Evolutionary conservation across 2,888 invertebrate genomes (phyloP).

Genomic region (Zonitis immaculata): DNA sequence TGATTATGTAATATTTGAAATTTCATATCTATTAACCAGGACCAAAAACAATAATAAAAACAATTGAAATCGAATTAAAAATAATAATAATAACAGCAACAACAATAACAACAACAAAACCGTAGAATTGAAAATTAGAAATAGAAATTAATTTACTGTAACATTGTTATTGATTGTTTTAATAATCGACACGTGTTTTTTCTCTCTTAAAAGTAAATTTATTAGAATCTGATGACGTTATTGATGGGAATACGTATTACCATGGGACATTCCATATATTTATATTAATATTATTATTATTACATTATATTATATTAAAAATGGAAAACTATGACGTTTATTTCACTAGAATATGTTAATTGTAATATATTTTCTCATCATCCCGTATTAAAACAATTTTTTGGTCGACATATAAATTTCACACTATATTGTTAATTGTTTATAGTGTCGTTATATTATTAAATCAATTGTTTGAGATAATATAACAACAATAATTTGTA

Average conservation of each 20-base stretch:
- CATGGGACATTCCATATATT: neutral
- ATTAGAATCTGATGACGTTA: too few species aligned
- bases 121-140: neutral
- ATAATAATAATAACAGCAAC: too few species aligned
- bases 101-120: too few species aligned
- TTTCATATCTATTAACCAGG: neutral
- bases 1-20: constrained; percentile 21
- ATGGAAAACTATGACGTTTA: neutral
- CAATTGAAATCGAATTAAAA: constrained; percentile 8
- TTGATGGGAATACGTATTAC: too few species aligned
- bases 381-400: neutral
- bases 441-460: neutral
- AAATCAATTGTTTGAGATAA: neutral
- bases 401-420: neutral
- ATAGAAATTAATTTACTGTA: too few species aligned
- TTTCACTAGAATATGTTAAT: neutral
- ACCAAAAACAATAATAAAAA: neutral
- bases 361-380: neutral
- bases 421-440: neutral
- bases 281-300: too few species aligned
- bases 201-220: too few species aligned
- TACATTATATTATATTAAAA: too few species aligned
- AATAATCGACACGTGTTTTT: too few species aligned
- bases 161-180: too few species aligned
- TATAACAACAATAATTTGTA: neutral